phyloP scores from a whole-genome alignment of 2,797 vertebrate species.

The Malurus leucopterus region DNA sequence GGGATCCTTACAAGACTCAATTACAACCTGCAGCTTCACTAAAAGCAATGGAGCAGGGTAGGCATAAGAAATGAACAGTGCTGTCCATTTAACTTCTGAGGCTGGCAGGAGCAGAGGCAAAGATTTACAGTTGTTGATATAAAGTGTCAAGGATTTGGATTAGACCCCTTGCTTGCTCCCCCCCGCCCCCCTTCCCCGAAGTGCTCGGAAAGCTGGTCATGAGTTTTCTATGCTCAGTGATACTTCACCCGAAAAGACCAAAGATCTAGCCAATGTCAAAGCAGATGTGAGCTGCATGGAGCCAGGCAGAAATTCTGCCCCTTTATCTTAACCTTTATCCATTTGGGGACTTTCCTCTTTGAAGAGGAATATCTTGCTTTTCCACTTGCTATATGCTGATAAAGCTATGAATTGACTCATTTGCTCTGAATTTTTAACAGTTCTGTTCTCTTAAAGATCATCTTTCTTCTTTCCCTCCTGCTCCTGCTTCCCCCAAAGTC shows the following conservation, averaged over 20 bases:
- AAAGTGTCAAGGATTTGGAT: slow-evolving; percentile 10
- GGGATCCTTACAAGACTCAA: neutral
- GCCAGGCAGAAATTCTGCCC: neutral
- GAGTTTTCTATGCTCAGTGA: neutral
- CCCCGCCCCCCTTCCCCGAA: too few relatives aligned
- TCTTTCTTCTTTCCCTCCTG: slow-evolving; percentile 15
- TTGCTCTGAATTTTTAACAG: slow-evolving; percentile 41
- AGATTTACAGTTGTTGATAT: slow-evolving; percentile 23
- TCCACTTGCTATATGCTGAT: slow-evolving; percentile 38
- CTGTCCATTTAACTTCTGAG: slow-evolving; percentile 14
- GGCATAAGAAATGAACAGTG: slow-evolving; percentile 6
- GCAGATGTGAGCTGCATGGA: neutral
- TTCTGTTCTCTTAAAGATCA: slow-evolving; percentile 37
- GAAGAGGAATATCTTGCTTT: slow-evolving; percentile 45
- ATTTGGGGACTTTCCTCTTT: slow-evolving; percentile 36
- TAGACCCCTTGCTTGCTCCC: neutral
- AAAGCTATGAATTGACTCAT: slow-evolving; percentile 38
- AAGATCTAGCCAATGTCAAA: neutral
- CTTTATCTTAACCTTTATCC: slow-evolving; percentile 52
- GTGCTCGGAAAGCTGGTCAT: neutral
- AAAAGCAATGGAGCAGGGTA: neutral
- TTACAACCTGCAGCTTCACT: neutral
- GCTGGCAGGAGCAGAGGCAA: neutral
- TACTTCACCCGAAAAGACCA: neutral
- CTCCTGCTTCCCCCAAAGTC: neutral